Evolutionary conservation across 1,140 invertebrate genomes (phyloP), one percentile per base, ranked within the genome.

Genomic region (Neodiprion virginianus): DNA sequence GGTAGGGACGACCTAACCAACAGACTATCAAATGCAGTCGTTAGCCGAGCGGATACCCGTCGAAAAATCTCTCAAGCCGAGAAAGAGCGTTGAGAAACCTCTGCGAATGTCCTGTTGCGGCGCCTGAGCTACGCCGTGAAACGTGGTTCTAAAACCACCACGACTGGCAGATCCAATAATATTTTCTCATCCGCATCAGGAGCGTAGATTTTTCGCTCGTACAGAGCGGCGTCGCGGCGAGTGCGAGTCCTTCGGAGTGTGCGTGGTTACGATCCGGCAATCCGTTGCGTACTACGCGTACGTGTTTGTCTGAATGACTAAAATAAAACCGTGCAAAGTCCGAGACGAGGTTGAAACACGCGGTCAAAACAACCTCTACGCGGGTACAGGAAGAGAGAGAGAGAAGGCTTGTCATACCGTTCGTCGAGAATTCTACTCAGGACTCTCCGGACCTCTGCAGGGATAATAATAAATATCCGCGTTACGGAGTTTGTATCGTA

Each of bases 101-200:
- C 7, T 69, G 67, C 67, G 67, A 69, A 69, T 69, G 67, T 69
- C 67, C 23, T 69, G 67, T 69, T 69, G 67, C 40, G 67, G 67
- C 21, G 67, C 67, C 40, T 69, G 67, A 69, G n/a, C 53, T 40
- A 40, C 28, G 28, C 28, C 28, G 28, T 40, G 17, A 40, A 5
- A 40, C 28, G 28, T 40, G 28, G 28, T 40, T 5, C 28, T 40
- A 40, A 40, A 40, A 40, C 28, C 28, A 40, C 28, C 28, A 40
- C 28, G 28, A 40, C 28, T 40, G 28, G 28, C 28, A 1, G 28
- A 40, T 40, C 28, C 28, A 40, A 40, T 5, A 1, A 40, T 40
- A 40, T 40, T 40, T 40, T 5, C 28, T 40, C 1, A 40, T 40
- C 28, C 28, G 28, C 28, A 40, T 40, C 28, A 40, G 28, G 28